phyloP scores from a whole-genome alignment of 2,113 vertebrate species.

The Pontoporia blainvillei region DNA sequence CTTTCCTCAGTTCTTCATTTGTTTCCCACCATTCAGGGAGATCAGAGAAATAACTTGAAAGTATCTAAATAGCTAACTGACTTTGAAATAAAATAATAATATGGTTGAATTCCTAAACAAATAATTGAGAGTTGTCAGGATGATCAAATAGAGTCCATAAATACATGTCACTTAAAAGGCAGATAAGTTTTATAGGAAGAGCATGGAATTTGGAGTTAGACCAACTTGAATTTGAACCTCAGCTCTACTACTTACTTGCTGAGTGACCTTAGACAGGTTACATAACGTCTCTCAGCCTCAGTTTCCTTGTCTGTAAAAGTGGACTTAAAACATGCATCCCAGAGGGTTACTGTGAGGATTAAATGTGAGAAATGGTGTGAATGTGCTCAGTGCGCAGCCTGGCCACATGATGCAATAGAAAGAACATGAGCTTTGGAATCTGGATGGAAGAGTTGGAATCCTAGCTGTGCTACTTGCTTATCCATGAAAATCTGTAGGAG shows the following conservation, averaged over 20 bases:
- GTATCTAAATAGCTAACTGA: not conserved
- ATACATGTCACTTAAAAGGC: not conserved
- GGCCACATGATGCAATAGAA: not conserved
- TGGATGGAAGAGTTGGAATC: not conserved
- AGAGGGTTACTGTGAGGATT: not conserved
- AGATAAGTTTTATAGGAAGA: not conserved
- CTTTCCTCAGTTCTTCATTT: not conserved
- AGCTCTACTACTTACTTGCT: not conserved
- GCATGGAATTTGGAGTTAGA: not conserved
- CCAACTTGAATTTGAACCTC: not conserved
- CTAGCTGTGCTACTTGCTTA: not conserved
- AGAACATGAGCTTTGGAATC: not conserved
- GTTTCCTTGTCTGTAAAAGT: not conserved
- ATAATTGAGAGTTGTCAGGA: not conserved
- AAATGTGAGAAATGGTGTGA: not conserved
- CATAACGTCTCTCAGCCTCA: not conserved
- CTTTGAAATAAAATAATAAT: not conserved
- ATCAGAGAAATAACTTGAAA: not conserved
- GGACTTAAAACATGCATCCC: not conserved
- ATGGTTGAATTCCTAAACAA: not conserved
- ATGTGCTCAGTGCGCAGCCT: accelerated
- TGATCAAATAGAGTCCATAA: not conserved
- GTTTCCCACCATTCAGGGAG: not conserved
- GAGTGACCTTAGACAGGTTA: not conserved
- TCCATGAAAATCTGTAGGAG: not conserved